Base-by-base conservation (phyloP, 2,797 vertebrate genomes). In the Brachymystax lenok region DNA sequence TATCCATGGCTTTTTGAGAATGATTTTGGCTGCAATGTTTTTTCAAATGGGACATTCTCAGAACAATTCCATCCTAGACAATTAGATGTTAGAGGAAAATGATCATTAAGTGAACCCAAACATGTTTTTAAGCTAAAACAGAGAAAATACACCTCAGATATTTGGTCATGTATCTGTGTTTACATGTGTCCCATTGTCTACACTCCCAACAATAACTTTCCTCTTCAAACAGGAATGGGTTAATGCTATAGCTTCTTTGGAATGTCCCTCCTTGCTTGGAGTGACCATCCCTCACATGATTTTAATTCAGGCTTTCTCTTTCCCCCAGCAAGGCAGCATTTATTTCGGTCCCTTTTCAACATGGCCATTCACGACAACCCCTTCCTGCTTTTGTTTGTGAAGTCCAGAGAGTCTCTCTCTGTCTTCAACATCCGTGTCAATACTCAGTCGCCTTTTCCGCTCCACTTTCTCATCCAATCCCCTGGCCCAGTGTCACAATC, bases 371-470 rank as follows among this genome's bases (percentile, higher is more conserved):
- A 64, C 56, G 30, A 40, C 70, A 51, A 59, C 52, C 28, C 51
- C 33, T 69, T 92, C 91, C 91, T 92, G 91, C 88, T 87, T 93
- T 93, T 94, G 91, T 93, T 88, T 88, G 84, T 83, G 82, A 85
- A 87, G 82, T 85, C 80, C 80, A 77, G 82, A 76, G 71, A 86
- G 79, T 83, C 84, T 81, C 17, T 59, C n/a, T 59, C 17, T 74
- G 79, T 83, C 80, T 74, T 81, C 50, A 71, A 59, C 56, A 19
- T 46, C 40, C 2, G 17, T 59, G n/a, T 59, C 17, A 70, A 77
- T 88, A 79, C 77, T 77, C 77, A 79, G 76, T 77, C 67, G 81
- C n/a, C 66, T 82, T 82, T 88, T 90, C 83, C 88, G 75, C 75
- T 77, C 64, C 7, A 19, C 35, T 71, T 76, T 80, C 83, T 67